These are phyloP conservation scores for Girardinus metallicus DNA, from an alignment of 2,797 vertebrate genomes.

Conservation along the genomic window DNA sequence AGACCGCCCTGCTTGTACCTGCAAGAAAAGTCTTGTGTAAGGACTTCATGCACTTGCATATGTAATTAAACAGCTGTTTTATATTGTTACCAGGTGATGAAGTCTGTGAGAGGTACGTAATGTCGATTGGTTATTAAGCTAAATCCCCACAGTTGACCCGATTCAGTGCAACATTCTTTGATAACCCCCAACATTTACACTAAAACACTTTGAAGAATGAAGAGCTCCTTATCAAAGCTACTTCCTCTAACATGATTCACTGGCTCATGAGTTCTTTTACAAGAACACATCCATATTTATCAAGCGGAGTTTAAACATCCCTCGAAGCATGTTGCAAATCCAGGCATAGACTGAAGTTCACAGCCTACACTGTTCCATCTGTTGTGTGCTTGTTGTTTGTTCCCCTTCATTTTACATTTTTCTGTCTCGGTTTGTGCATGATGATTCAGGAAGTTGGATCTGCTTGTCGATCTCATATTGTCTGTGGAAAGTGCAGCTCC, in stretches of 20 bases:
- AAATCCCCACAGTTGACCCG: neutral
- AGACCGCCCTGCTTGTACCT: neutral
- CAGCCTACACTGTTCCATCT: slow-evolving; percentile 6
- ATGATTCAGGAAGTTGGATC: neutral
- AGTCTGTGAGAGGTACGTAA: neutral
- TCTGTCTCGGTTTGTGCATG: neutral
- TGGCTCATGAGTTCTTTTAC: neutral
- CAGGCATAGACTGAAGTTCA: slow-evolving; percentile 3
- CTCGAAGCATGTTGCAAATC: slow-evolving; percentile 11
- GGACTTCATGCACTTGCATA: neutral
- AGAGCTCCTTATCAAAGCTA: neutral
- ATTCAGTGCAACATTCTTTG: slow-evolving; percentile 10
- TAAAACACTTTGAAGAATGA: neutral
- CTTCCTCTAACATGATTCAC: neutral
- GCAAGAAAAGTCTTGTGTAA: neutral
- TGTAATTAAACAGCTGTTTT: neutral
- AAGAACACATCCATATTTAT: neutral
- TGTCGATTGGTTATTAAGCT: neutral
- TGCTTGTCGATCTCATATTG: neutral
- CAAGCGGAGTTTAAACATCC: neutral
- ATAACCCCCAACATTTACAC: neutral
- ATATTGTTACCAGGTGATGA: slow-evolving; percentile 4
- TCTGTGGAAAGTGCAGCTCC: neutral
- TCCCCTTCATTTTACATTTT: neutral
- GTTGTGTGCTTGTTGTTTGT: neutral